Base-by-base conservation (phyloP, 1,140 invertebrate genomes). In the Leptinotarsa lineolata region DNA sequence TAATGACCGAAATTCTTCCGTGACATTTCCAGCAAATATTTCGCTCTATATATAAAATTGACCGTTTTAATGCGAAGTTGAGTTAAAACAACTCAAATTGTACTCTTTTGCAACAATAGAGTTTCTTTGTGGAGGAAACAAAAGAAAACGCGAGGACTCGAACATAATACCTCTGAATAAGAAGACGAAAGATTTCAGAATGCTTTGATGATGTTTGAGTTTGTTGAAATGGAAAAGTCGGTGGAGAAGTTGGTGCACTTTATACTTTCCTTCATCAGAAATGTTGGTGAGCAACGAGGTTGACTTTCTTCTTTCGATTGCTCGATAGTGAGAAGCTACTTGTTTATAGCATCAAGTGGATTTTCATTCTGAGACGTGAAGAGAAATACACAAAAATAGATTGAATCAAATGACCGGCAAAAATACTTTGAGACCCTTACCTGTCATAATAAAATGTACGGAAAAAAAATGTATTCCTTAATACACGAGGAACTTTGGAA, bases 81-180 rank as follows among this genome's bases (percentile, higher is more conserved):
- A 45, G 67, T 46, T 68, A 30, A 68, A 68, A 68, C 67, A 68
- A 68, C 46, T 68, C 67, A 54, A 68, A 68, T 68, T 68, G 48
- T 68, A 67, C 44, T 54, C 44, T 54, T 68, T 68, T 24, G 20
- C 44, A 22, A 68, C 67, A 68, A 21, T 68, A 45, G 44, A 68
- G 46, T 68, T 68, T 68, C 44, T 68, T 54, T 68, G 46, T 67
- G 20, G 65, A 67, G 65, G 30, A 67, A 39, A 67, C 65, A 67
- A 67, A 67, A 39, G 22, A 67, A 20, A 67, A 67, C 24, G 39
- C 15, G 24, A 67, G 24, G 48, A 13, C n/a, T 54, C 22, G 39
- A 67, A 67, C 65, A 67, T 67, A 67, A 67, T 67, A 67, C 39
- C 39, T 67, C 24, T 67, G 39, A 67, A 67, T 67, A 67, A 63